A percentile compares a stretch with the other conserved stretches of the same genome.
Conservation (phyloP, 2,888 invertebrate genomes). For the Pheosia gnoma region DNA sequence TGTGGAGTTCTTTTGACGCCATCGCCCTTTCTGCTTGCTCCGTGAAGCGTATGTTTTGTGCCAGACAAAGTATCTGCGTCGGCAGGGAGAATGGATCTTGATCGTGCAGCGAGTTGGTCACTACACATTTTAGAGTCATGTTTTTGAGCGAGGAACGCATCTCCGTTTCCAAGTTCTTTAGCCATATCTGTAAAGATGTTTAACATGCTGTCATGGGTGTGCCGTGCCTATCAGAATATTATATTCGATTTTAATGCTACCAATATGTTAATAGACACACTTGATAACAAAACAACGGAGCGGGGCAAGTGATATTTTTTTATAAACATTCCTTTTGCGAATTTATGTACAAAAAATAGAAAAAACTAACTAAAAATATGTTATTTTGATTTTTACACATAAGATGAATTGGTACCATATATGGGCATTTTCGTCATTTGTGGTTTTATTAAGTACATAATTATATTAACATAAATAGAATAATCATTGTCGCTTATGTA, state of each 20-base stretch:
- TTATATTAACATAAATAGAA: neutral
- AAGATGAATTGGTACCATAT: too few species aligned
- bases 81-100: constrained; percentile 84
- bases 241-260: too few species aligned
- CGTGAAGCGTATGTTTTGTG: constrained; percentile 94
- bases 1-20: constrained; percentile 84
- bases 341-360: too few species aligned
- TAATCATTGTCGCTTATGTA: constrained; percentile 43
- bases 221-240: too few species aligned
- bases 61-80: constrained; percentile 91
- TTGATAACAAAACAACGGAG: too few species aligned
- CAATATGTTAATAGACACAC: too few species aligned
- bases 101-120: constrained; percentile 74
- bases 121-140: constrained; percentile 84
- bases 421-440: too few species aligned
- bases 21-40: constrained; percentile 93
- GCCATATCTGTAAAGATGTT: constrained; percentile 84
- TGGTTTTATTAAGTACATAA: neutral
- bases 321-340: too few species aligned
- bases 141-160: constrained; percentile 89
- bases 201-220: too few species aligned
- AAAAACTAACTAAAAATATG: too few species aligned
- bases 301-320: too few species aligned
- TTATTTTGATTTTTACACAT: too few species aligned
- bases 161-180: constrained; percentile 91